A percentile compares a stretch with the other conserved stretches of the same genome.
phyloP scores from a whole-genome alignment of 2,113 vertebrate species.

The Ochotona curzoniae region DNA sequence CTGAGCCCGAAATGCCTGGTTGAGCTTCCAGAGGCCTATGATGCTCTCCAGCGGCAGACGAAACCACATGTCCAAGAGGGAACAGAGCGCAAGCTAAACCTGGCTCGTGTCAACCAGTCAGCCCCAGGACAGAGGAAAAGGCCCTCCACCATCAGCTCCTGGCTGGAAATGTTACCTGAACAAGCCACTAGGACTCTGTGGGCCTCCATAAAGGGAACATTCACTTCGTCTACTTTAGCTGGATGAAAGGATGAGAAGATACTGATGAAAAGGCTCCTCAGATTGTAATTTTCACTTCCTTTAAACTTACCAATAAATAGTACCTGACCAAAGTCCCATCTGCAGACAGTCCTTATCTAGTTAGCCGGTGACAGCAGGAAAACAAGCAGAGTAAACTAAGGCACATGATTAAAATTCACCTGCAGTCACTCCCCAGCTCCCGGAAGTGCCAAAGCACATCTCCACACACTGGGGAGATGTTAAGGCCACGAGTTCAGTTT shows the following conservation, averaged over 20 bases:
- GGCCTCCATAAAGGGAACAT: constrained; percentile 8
- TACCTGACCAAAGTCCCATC: neutral
- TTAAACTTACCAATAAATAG: constrained; percentile 18
- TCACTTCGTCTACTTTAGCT: neutral
- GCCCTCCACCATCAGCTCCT: neutral
- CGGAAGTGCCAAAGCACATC: neutral
- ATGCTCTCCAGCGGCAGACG: neutral
- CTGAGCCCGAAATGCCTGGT: neutral
- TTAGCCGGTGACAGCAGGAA: constrained; percentile 18
- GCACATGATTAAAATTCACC: constrained; percentile 62
- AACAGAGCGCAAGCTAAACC: neutral
- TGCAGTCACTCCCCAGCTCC: neutral
- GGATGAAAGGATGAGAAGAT: neutral
- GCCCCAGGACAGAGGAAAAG: neutral
- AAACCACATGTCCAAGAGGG: neutral
- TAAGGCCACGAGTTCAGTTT: constrained; percentile 41
- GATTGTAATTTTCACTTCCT: neutral
- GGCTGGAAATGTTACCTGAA: neutral
- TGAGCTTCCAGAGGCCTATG: neutral
- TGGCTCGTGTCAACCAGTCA: neutral
- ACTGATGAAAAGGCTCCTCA: neutral
- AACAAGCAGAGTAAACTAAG: constrained; percentile 51
- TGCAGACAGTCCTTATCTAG: neutral
- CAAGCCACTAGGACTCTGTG: neutral
- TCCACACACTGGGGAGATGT: neutral